Conservation (phyloP, 2,113 vertebrate genomes). For the Neofelis nebulosa region DNA sequence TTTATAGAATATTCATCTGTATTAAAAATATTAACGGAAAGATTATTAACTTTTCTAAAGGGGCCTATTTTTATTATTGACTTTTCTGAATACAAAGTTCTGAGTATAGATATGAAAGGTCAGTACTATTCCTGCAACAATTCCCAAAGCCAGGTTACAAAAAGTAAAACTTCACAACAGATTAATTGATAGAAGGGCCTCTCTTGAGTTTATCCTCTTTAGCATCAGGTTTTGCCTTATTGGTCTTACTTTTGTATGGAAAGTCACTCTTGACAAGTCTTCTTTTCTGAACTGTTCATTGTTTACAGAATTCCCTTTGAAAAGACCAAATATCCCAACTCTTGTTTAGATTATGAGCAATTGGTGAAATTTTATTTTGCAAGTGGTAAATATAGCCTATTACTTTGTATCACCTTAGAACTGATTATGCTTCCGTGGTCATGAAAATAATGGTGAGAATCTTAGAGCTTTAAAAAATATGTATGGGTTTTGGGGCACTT, state of each 20-base stretch:
- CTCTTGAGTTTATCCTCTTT: conserved; percentile 23
- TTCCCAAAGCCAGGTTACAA: background rate
- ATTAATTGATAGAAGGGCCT: background rate
- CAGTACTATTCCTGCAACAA: background rate
- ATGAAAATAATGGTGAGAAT: background rate
- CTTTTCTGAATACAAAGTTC: conserved; percentile 38
- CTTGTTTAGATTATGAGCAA: background rate
- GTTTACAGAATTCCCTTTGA: background rate
- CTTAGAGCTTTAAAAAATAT: conserved; percentile 29
- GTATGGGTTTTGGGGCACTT: background rate
- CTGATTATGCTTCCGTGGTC: background rate
- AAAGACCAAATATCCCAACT: background rate
- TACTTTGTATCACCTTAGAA: background rate
- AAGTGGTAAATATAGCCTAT: background rate
- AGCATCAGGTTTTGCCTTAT: background rate
- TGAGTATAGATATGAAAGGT: background rate
- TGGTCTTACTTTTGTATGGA: background rate
- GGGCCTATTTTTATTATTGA: conserved; percentile 18
- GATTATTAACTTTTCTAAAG: conserved; percentile 49
- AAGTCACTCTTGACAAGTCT: background rate
- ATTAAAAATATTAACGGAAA: conserved; percentile 16
- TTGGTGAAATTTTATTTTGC: conserved; percentile 47
- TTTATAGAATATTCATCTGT: background rate
- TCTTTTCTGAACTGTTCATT: background rate
- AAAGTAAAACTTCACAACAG: background rate